A percentile compares a stretch with the other conserved stretches of the same genome.
These are phyloP conservation scores for Panthera uncia DNA, from an alignment of 2,113 vertebrate species.

Conservation along the genomic window DNA sequence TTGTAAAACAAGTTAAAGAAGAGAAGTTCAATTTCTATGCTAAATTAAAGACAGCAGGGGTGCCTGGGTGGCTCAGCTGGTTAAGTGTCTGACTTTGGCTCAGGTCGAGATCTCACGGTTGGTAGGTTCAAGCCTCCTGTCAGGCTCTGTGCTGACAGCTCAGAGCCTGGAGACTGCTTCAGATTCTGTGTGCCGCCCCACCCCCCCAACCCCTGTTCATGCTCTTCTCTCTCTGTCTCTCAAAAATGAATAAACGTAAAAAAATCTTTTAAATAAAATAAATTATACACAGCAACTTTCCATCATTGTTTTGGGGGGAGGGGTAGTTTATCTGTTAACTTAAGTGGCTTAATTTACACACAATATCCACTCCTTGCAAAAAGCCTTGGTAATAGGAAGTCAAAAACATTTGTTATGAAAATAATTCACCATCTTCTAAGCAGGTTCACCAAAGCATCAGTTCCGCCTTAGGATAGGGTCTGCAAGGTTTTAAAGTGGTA, in stretches of 20 bases:
- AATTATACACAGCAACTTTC: neutral
- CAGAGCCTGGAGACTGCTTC: no score
- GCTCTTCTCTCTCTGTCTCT: no score
- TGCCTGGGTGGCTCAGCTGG: no score
- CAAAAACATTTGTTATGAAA: slow-evolving; percentile 42
- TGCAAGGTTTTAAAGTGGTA: neutral
- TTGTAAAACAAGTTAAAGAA: neutral
- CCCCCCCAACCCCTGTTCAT: no score
- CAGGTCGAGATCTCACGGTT: no score
- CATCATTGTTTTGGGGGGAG: neutral
- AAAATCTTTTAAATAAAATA: no score
- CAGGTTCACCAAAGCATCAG: neutral
- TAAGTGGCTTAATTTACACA: neutral
- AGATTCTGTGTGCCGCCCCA: no score
- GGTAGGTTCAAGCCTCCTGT: no score
- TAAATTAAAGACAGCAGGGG: neutral
- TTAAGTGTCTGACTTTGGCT: no score
- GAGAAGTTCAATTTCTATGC: neutral
- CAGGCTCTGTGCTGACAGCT: no score
- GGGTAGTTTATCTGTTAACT: neutral
- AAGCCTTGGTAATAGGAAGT: slow-evolving; percentile 34
- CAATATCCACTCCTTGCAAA: slow-evolving; percentile 15
- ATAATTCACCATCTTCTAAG: slow-evolving; percentile 43
- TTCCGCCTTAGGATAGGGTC: neutral
- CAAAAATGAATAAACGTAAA: no score